These are phyloP conservation scores for Amia ocellicauda DNA, from an alignment of 2,113 vertebrate species.

Conservation along the genomic window DNA sequence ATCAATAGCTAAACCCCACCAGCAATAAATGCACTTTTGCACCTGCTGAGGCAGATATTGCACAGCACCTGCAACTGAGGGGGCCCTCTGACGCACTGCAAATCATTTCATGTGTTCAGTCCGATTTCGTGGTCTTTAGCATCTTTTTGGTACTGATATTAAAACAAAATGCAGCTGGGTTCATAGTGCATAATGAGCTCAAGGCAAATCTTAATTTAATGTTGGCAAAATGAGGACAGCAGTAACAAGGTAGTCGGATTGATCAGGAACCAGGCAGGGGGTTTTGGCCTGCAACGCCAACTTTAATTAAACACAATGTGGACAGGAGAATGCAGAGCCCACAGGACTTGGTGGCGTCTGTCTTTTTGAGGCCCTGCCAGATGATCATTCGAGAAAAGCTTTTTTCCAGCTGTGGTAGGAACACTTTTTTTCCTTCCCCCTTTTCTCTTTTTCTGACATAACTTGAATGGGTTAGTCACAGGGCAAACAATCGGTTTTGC, in stretches of 20 bases:
- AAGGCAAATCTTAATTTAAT: constrained; percentile 60
- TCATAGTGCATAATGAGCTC: constrained; percentile 64
- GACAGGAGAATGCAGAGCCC: constrained; percentile 18
- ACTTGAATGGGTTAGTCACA: constrained; percentile 12
- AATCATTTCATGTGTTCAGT: constrained; percentile 32
- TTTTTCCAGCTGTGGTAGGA: background rate
- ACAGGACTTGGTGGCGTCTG: constrained; percentile 17
- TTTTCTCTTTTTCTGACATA: constrained; percentile 15
- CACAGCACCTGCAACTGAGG: constrained; percentile 63
- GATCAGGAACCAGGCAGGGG: constrained; percentile 38
- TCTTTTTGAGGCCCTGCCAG: constrained; percentile 14
- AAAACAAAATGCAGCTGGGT: constrained; percentile 62
- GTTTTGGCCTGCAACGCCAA: constrained; percentile 32
- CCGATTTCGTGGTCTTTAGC: constrained; percentile 50
- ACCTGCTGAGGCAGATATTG: constrained; percentile 53
- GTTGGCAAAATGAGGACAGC: constrained; percentile 41
- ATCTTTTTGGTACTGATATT: constrained; percentile 52
- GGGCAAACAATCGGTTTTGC: constrained; percentile 2
- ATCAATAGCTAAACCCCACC: constrained; percentile 10
- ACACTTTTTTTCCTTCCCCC: no score
- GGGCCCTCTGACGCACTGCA: constrained; percentile 44
- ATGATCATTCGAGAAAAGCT: constrained; percentile 5
- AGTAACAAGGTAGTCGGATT: constrained; percentile 37
- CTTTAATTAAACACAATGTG: constrained; percentile 44
- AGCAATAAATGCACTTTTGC: constrained; percentile 26